Evolutionary conservation across 2,113 vertebrate species (phyloP), one percentile per base, ranked within the genome.

Genomic region (Misgurnus mizolepis): DNA sequence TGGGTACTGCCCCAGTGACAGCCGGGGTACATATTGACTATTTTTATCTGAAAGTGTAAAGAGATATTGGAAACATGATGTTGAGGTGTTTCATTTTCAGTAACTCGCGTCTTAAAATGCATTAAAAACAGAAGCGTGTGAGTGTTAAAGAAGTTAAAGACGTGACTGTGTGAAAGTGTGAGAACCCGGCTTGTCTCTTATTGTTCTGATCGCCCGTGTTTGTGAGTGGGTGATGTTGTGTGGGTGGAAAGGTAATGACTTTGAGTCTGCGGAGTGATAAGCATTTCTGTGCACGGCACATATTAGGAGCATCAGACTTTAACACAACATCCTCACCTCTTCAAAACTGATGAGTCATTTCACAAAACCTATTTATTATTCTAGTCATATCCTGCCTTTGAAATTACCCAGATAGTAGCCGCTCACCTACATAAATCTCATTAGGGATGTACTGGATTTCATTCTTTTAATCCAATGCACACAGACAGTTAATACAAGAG

Each of bases 291-390:
- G 84, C 76, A 84, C 80, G 89, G 83, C 88, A 91, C 90, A 34
- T 34, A 34, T 34, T 34, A 89, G 90, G 89, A 90, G 71, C 74
- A 85, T 85, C 88, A 91, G 89, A 91, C 89, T 85, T 53, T 60
- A 18, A 22, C 72, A 14, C 17, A 10, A 67, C 49, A 50, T 74
- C 70, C 17, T 67, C 41, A 45, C 65, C 17, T 27, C 53, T 65
- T 58, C 75, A 88, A 82, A 89, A 88, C 64, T 88, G 89, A 90
- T 93, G 90, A 92, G 83, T 93, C 92, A 93, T 89, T 86, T 49
- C 75, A 76, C 84, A 80, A 85, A 85, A 78, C 56, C 83, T 82
- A 82, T 85, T 90, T 87, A 47, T 56, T 62, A 2, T 2, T 34
- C 27, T 75, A 47, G 39, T 27, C 41, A 61, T 4, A 15, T 11